These are phyloP conservation scores for Chrysina gloriosa DNA, from an alignment of 2,888 invertebrate species.

Conservation along the genomic window DNA sequence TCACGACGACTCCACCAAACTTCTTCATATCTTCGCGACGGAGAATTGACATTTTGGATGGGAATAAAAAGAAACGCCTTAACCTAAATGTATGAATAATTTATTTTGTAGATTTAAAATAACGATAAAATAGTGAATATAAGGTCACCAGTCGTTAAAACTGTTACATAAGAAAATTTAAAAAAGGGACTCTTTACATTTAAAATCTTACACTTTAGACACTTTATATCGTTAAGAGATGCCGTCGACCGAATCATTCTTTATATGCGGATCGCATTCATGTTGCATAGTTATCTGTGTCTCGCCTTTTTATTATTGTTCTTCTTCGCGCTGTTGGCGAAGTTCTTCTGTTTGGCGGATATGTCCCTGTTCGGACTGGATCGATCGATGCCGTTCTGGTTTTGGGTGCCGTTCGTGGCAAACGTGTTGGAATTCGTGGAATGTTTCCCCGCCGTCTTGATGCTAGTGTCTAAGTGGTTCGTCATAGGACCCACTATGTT, in stretches of 20 bases:
- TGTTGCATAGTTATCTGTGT: constrained; percentile 72
- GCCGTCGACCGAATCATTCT: neutral
- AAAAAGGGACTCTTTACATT: constrained; percentile 20
- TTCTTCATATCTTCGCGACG: no score
- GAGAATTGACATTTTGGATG: neutral
- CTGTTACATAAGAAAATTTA: constrained; percentile 18
- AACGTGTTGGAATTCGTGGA: constrained; percentile 57
- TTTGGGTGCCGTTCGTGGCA: constrained; percentile 59
- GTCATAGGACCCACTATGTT: constrained; percentile 66
- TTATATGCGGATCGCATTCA: constrained; percentile 15
- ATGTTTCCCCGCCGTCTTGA: constrained; percentile 63
- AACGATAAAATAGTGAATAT: constrained; percentile 20
- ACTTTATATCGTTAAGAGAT: neutral
- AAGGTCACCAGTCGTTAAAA: constrained; percentile 1
- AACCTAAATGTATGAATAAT: constrained; percentile 22
- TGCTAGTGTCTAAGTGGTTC: constrained; percentile 60
- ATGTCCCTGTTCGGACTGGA: constrained; percentile 70
- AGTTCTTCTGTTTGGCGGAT: constrained; percentile 74
- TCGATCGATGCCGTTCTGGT: constrained; percentile 62
- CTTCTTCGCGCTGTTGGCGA: constrained; percentile 74
- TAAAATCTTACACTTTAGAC: constrained; percentile 12
- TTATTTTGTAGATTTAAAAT: constrained; percentile 14
- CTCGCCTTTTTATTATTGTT: constrained; percentile 81
- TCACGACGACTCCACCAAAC: no score
- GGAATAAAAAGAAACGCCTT: neutral